Evolutionary conservation across 1,140 invertebrate species (phyloP).

Genomic region (Maniola jurtina): DNA sequence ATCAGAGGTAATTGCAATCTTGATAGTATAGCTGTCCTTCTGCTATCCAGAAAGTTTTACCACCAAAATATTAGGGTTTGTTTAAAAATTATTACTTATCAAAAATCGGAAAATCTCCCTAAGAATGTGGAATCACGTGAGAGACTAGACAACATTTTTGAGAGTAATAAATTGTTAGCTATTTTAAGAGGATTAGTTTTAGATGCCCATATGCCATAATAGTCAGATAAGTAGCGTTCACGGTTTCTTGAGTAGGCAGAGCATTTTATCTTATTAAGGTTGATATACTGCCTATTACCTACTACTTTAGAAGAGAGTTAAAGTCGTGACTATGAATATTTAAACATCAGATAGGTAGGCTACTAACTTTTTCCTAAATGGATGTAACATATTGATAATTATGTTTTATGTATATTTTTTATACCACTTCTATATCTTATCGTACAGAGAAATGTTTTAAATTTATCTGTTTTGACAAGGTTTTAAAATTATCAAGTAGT

Average conservation of each 20-base stretch:
- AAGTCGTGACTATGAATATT: conserved; percentile 10
- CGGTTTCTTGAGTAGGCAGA: not conserved
- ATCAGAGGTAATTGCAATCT: too few relatives aligned
- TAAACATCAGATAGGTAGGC: not conserved
- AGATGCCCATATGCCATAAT: too few relatives aligned
- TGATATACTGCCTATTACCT: not conserved
- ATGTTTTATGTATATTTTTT: not conserved
- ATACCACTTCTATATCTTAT: conserved; percentile 8
- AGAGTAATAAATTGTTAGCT: not conserved
- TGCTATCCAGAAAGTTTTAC: too few relatives aligned
- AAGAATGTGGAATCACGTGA: not conserved
- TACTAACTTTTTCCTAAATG: not conserved
- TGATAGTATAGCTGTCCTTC: too few relatives aligned
- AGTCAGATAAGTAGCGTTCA: too few relatives aligned
- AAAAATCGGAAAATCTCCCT: too few relatives aligned
- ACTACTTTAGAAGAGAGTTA: conserved; percentile 2
- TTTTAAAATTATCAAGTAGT: conserved; percentile 28
- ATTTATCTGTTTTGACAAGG: conserved; percentile 46
- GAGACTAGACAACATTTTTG: not conserved
- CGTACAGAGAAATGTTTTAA: conserved; percentile 4
- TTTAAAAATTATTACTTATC: too few relatives aligned
- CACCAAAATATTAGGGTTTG: too few relatives aligned
- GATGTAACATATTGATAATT: not conserved
- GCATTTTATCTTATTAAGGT: not conserved
- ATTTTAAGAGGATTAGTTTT: not conserved